Conservation (phyloP, 2,113 vertebrate species). For the Alethe castanea region DNA sequence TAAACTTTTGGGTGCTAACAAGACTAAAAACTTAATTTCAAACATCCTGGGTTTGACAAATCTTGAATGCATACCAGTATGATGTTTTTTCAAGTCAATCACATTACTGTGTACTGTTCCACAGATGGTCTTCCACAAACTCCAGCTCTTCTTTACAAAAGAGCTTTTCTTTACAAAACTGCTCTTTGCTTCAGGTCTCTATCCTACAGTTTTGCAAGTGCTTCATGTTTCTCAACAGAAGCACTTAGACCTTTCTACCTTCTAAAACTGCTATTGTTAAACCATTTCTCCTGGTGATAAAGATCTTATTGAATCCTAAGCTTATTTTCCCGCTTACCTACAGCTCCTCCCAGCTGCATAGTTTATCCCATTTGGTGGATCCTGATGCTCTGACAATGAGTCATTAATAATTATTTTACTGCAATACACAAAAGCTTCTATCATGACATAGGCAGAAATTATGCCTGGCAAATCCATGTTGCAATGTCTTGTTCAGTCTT, state of each 20-base stretch:
- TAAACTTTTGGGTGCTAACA: background rate
- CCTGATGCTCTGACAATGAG: background rate
- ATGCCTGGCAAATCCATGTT: background rate
- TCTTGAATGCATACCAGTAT: background rate
- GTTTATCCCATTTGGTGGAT: background rate
- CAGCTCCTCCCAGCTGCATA: background rate
- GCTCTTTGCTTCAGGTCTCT: background rate
- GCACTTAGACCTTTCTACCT: background rate
- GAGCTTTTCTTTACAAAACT: background rate
- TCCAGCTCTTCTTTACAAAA: background rate
- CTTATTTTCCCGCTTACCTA: background rate
- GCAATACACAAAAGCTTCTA: background rate
- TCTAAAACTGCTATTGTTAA: background rate
- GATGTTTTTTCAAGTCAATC: background rate
- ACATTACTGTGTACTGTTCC: background rate
- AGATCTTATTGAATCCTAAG: background rate
- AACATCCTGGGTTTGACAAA: background rate
- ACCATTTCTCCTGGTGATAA: background rate
- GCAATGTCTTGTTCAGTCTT: background rate
- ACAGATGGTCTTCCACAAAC: background rate
- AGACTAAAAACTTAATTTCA: background rate
- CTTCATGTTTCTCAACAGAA: background rate
- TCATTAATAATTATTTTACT: conserved; percentile 27
- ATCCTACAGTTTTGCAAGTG: background rate
- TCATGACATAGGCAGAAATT: background rate